phyloP scores from a whole-genome alignment of 2,888 invertebrate species.

The Caenorhabditis becei region DNA sequence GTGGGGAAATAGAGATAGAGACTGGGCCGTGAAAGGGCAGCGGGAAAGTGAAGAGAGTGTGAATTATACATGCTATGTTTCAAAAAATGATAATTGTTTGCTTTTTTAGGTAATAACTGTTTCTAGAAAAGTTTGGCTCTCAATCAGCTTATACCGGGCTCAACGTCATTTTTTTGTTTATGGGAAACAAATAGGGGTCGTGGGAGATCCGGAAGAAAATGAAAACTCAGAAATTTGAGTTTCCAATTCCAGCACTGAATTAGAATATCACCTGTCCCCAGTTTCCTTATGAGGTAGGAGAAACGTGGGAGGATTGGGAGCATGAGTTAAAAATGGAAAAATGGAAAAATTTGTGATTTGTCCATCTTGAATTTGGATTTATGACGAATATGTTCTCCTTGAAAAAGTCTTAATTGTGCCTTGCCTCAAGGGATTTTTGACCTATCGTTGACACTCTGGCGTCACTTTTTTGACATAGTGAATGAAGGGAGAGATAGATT shows the following conservation, averaged over 20 bases:
- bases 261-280: neutral
- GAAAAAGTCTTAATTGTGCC: neutral
- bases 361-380: neutral
- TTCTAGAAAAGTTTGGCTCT: too few relatives aligned
- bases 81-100: too few relatives aligned
- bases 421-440: conserved; percentile 20
- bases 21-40: conserved; percentile 10
- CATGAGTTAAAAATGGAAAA: neutral
- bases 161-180: neutral
- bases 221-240: neutral
- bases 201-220: neutral
- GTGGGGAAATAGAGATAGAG: too few relatives aligned
- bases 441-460: conserved; percentile 31
- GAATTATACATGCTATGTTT: conserved; percentile 10
- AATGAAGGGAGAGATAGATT: conserved; percentile 27
- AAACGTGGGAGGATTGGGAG: neutral
- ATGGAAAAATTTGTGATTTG: neutral
- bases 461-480: conserved; percentile 29
- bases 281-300: neutral
- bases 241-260: neutral
- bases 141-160: too few relatives aligned
- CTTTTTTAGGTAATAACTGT: too few relatives aligned
- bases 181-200: neutral
- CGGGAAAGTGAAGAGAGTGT: conserved; percentile 27
- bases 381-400: conserved; percentile 9